Evolutionary conservation across 1,140 invertebrate genomes (phyloP), one percentile per base, ranked within the genome.

Genomic region (Eurytemora carolleeae): DNA sequence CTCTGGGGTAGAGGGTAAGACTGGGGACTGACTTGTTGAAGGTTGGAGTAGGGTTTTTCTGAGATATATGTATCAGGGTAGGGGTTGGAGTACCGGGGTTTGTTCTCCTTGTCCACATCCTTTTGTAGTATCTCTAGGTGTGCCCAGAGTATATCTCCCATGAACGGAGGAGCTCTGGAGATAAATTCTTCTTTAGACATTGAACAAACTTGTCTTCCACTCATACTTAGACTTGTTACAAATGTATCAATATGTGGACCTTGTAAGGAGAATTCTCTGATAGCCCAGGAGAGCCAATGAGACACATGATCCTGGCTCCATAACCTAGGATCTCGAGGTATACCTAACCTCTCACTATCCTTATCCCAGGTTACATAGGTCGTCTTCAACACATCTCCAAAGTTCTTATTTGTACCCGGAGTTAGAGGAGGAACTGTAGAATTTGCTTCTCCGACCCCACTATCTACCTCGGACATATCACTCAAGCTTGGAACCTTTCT

Each of bases 321-420:
- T 75, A 87, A 83, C 67, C 85, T 78, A 53, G 91, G 91, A 96
- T 92, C 92, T 93, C 92, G 93, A 71, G 89, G 87, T 70, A 96
- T 93, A 73, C 86, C 86, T 68, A 86, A 80, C 71, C 84, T 80
- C 67, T 86, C 78, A 71, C 90, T 84, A 76, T 94, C 90, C 75
- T 93, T 93, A 76, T 95, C 90, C 87, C 92, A 97, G 68, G 86
- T 89, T 69, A 87, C 87, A 75, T 95, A 96, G 69, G 88, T 91
- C 70, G 88, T 88, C 72, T 90, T 86, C 55, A 96, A 80, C 69
- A 90, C 90, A 79, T 97, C 91, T 68, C 88, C 88, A 84, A 96
- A 93, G 77, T 95, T 96, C 77, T 93, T 93, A 76, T 94, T 95
- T 70, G 91, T 96, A 70, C 91, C 91, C 63, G 92, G 92, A 67